phyloP scores from a whole-genome alignment of 2,888 invertebrate genomes.

The Archips crataeganus region DNA sequence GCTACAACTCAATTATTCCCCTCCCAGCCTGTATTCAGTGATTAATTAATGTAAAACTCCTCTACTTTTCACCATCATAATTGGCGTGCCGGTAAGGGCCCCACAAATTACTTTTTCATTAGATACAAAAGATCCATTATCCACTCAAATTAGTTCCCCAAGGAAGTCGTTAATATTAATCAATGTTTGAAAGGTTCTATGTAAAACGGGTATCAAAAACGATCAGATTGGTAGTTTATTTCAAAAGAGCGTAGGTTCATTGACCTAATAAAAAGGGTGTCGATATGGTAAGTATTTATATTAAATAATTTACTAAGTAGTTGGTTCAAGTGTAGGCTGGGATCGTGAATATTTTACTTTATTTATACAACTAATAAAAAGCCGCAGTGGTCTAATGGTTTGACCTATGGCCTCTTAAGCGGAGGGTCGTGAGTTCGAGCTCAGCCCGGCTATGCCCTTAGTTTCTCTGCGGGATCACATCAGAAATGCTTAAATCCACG shows the following conservation, averaged over 20 bases:
- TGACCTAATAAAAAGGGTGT: constrained; percentile 2
- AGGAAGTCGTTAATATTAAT: constrained; percentile 83
- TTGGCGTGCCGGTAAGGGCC: constrained; percentile 61
- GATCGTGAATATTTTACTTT: background rate
- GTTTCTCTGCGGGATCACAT: too few relatives aligned
- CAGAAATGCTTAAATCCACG: too few relatives aligned
- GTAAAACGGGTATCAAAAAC: constrained; percentile 39
- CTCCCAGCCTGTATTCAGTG: constrained; percentile 51
- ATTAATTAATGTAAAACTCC: constrained; percentile 71
- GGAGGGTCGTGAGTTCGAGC: too few relatives aligned
- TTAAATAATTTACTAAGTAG: background rate
- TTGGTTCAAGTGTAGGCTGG: background rate
- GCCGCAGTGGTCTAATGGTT: too few relatives aligned
- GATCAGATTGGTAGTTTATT: constrained; percentile 18
- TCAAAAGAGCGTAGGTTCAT: constrained; percentile 1
- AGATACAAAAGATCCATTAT: constrained; percentile 82
- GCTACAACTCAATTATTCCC: constrained; percentile 54
- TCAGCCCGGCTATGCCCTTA: too few relatives aligned
- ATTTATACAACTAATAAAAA: too few relatives aligned
- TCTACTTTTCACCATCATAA: constrained; percentile 70
- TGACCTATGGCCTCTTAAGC: too few relatives aligned
- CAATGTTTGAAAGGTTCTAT: constrained; percentile 72
- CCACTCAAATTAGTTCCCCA: constrained; percentile 80
- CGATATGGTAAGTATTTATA: background rate
- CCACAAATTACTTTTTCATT: constrained; percentile 79